Evolutionary conservation across 2,888 invertebrate genomes (phyloP).

Genomic region (Drosophila falleni): DNA sequence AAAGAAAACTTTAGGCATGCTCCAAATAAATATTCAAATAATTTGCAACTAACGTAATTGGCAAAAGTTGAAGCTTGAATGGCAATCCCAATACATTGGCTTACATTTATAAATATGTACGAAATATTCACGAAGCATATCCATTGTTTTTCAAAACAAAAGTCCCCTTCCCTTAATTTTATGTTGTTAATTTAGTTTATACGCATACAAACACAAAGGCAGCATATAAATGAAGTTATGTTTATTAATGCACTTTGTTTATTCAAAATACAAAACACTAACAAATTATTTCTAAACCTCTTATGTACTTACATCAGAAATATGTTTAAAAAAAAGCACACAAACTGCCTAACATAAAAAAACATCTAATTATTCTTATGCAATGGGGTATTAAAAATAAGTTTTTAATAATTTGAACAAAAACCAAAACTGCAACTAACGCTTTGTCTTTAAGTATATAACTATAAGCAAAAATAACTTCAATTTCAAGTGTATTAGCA

Average conservation of each 20-base stretch:
- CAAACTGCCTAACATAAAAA: conserved; percentile 73
- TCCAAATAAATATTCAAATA: conserved; percentile 39
- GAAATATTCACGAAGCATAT: conserved; percentile 75
- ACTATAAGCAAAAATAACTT: conserved; percentile 52
- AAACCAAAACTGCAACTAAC: conserved; percentile 77
- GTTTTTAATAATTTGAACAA: conserved; percentile 64
- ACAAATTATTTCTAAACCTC: conserved; percentile 17
- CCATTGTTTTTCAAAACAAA: conserved; percentile 79
- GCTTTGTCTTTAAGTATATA: conserved; percentile 72
- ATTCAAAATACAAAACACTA: conserved; percentile 12
- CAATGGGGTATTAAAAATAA: conserved; percentile 57
- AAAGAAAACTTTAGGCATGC: conserved; percentile 51
- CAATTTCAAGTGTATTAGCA: conserved; percentile 77
- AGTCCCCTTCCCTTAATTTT: conserved; percentile 38
- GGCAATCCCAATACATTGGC: conserved; percentile 58
- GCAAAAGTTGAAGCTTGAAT: conserved; percentile 55
- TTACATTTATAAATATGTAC: conserved; percentile 50
- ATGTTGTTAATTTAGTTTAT: conserved; percentile 63
- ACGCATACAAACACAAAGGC: conserved; percentile 46
- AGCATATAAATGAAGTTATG: conserved; percentile 41
- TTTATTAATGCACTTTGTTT: conserved; percentile 36
- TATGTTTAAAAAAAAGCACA: conserved; percentile 67
- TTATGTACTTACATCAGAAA: conserved; percentile 64
- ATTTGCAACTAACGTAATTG: conserved; percentile 65
- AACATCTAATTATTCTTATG: conserved; percentile 50